Percentiles rank a stretch among this genome's conserved stretches.
Evolutionary conservation across 1,140 invertebrate genomes (phyloP).

Genomic region (Sitobion miscanthi): DNA sequence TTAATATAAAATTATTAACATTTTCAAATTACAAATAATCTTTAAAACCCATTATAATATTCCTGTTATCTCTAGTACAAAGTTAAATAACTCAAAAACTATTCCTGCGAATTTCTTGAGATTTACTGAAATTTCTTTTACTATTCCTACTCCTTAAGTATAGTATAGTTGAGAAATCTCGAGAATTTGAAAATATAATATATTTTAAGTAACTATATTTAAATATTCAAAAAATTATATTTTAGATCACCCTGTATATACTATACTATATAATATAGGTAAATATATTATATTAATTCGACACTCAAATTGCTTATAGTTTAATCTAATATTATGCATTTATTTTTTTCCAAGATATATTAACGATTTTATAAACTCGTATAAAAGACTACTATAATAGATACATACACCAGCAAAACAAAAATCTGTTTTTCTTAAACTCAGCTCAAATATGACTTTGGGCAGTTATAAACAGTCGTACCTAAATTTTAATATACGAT

Average conservation of each 20-base stretch:
- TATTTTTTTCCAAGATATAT: background rate
- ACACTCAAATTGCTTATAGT: background rate
- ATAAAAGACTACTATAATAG: background rate
- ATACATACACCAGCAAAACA: background rate
- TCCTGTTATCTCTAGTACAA: too few species aligned
- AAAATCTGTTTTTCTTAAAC: background rate
- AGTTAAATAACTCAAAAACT: too few species aligned
- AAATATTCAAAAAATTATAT: background rate
- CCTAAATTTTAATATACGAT: background rate
- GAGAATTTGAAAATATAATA: background rate
- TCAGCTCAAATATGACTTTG: background rate
- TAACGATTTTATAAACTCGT: background rate
- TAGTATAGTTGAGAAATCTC: too few species aligned
- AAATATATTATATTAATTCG: background rate
- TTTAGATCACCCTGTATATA: too few species aligned
- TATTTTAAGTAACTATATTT: background rate
- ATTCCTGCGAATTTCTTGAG: too few species aligned
- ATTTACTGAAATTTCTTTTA: too few species aligned
- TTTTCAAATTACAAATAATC: too few species aligned
- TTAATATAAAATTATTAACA: too few species aligned
- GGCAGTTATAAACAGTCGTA: background rate
- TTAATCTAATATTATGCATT: background rate
- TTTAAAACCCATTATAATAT: too few species aligned
- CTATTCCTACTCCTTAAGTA: too few species aligned
- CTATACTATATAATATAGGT: too few species aligned